Evolutionary conservation across 2,888 invertebrate genomes (phyloP), one percentile per base, ranked within the genome.

Genomic region (Spodoptera exigua): DNA sequence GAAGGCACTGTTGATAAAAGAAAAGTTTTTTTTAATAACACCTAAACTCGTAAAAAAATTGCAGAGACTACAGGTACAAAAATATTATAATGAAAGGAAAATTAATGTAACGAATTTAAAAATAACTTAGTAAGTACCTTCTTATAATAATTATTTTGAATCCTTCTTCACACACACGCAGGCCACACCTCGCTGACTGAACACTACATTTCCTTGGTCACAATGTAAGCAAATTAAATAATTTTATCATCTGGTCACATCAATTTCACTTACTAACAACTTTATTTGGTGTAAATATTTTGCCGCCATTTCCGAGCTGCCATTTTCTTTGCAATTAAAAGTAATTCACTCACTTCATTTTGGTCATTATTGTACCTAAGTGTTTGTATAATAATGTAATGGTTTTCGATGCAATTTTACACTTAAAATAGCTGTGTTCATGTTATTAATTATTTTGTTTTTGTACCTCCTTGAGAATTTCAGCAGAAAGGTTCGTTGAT

Each of bases 301-400:
- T 81, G 78, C 78, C 76, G 41, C 53, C n/a, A n/a, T n/a, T n/a
- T n/a, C n/a, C n/a, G n/a, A n/a, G 40, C 48, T 37, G 83, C 82
- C 82, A 82, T 83, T 81, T 81, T 78, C 61, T 40, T 43, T 51
- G 71, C 71, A 83, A 82, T 83, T 81, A 79, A 77, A 80, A 69
- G 64, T 82, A 81, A 74, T 77, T 80, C 62, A 68, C 59, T 80
- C 62, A 68, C 59, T 63, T 70, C 58, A 58, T 71, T 76, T 70
- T 56, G 47, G 61, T 40, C 52, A 63, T 45, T 61, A 62, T 60
- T 76, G 49, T 67, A 58, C n/a, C n/a, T n/a, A n/a, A 70, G 53
- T 49, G 68, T 65, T 62, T 44, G 61, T 48, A 10, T 55, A 48
- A 52, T 56, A 3, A 43, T 56, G 53, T 70, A 75, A 73, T 75